phyloP scores from a whole-genome alignment of 2,888 invertebrate species.

The Sthenelais limicola region DNA sequence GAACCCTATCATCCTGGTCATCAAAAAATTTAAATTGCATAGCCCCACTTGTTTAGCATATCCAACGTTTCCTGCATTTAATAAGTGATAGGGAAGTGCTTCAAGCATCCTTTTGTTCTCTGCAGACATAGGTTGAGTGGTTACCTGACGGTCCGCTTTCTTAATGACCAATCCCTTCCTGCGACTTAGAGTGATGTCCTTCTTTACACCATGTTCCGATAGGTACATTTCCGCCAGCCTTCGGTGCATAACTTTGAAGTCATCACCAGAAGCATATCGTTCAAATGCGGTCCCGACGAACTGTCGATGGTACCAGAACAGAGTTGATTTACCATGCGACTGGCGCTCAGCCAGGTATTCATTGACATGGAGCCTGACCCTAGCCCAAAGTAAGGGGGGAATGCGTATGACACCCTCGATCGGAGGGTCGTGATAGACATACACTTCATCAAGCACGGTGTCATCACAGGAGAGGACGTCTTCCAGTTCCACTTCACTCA shows the following conservation, averaged over 20 bases:
- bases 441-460: slow-evolving; percentile 62
- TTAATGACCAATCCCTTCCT: slow-evolving; percentile 56
- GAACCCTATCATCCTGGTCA: slow-evolving; percentile 39
- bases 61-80: slow-evolving; percentile 5
- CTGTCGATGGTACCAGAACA: slow-evolving; percentile 69
- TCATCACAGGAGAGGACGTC: slow-evolving; percentile 67
- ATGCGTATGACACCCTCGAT: slow-evolving; percentile 63
- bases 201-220: slow-evolving; percentile 33
- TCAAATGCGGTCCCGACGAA: slow-evolving; percentile 63
- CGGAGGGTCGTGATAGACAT: slow-evolving; percentile 68
- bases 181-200: slow-evolving; percentile 55
- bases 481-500: slow-evolving; percentile 67
- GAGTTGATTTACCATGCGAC: slow-evolving; percentile 62
- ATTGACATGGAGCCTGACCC: slow-evolving; percentile 61
- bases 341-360: slow-evolving; percentile 65
- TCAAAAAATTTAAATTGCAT: slow-evolving; percentile 46
- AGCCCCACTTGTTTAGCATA: slow-evolving; percentile 38
- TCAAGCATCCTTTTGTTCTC: slow-evolving; percentile 43
- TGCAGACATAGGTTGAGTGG: slow-evolving; percentile 52
- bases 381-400: slow-evolving; percentile 65
- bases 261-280: slow-evolving; percentile 54
- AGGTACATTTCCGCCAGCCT: slow-evolving; percentile 46
- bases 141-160: slow-evolving; percentile 65
- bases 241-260: slow-evolving; percentile 55
- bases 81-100: slow-evolving; percentile 44